Percentiles rank a stretch among this genome's conserved stretches.
Conservation (phyloP, 2,797 vertebrate genomes). For the Nyctibius grandis region DNA sequence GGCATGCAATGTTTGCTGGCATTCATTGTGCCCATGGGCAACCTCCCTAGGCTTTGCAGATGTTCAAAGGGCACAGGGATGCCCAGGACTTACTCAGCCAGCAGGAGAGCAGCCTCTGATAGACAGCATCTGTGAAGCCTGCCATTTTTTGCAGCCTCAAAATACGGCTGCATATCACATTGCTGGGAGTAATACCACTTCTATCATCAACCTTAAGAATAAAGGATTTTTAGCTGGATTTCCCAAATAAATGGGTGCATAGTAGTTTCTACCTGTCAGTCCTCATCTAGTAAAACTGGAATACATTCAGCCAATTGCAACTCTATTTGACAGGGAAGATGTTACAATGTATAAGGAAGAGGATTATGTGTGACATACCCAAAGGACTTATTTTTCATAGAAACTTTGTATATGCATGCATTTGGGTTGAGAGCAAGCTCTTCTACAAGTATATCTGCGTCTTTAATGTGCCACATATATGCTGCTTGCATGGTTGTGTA, state of each 20-base stretch:
- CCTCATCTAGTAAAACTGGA: constrained; percentile 10
- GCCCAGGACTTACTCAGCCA: neutral
- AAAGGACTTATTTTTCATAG: neutral
- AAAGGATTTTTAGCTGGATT: constrained; percentile 18
- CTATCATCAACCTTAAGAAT: neutral
- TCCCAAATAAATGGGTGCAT: neutral
- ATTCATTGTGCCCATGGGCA: neutral
- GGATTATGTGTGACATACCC: neutral
- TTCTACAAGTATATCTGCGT: neutral
- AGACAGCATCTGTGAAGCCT: neutral
- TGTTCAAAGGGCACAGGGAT: neutral
- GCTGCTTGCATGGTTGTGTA: constrained; percentile 5
- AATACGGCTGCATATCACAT: neutral
- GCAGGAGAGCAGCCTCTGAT: neutral
- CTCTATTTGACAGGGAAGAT: neutral
- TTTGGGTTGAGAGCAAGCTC: neutral
- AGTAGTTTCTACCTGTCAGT: constrained; percentile 26
- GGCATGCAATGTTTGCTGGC: neutral
- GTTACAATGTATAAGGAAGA: neutral
- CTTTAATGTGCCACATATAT: constrained; percentile 4
- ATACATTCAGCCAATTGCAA: constrained; percentile 27
- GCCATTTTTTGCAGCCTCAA: neutral
- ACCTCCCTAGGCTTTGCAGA: neutral
- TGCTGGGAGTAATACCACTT: neutral
- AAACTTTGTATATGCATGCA: neutral